Base-by-base conservation (phyloP, 2,888 invertebrate genomes). In the Mactromeris polynyma region DNA sequence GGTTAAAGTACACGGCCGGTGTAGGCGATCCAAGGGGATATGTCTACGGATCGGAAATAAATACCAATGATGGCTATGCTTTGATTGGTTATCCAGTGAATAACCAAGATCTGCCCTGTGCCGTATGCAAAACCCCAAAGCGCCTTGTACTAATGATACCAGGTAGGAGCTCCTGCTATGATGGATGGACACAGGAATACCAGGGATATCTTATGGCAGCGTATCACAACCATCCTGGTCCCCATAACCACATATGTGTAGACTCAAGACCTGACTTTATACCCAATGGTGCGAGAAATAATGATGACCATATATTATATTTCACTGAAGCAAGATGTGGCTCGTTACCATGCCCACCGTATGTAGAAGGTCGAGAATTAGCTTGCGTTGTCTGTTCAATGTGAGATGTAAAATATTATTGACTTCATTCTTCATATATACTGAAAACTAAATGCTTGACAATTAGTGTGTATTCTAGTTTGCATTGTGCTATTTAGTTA, bases 321-420 rank as follows among this genome's bases (percentile, higher is more conserved):
- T 21, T 64, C 7, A 93, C 93, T 11, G 90, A 91, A 38, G 91
- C 84, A 14, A 54, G 69, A 40, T 94, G 94, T 88, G 94, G 94
- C 3, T 89, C 93, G 14, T 85, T 94, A n/a, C 92, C 92, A 17
- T 94, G 94, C 83, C 93, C 93, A 0, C 89, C 87, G 2, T 94
- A 94, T 81, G 86, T 89, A 0, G 54, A 87, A 11, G 93, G 92
- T 21, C 82, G 86, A 69, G 90, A 90, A 64, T 42, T 94, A 19
- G 91, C 93, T 58, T 94, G 94, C 86, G 93, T 89, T 54, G 93
- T 94, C 3, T 94, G 94, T 79, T 88, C 93, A 7, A 87, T 46
- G n/a, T n/a, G n/a, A n/a, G n/a, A 87, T 46, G 46, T 46, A 46
- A 4, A 42, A 7, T 42, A 42, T 42, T 42, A 42, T 7, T 42